Base-by-base conservation (phyloP, 2,888 invertebrate species). In the Hetaerina titia region DNA sequence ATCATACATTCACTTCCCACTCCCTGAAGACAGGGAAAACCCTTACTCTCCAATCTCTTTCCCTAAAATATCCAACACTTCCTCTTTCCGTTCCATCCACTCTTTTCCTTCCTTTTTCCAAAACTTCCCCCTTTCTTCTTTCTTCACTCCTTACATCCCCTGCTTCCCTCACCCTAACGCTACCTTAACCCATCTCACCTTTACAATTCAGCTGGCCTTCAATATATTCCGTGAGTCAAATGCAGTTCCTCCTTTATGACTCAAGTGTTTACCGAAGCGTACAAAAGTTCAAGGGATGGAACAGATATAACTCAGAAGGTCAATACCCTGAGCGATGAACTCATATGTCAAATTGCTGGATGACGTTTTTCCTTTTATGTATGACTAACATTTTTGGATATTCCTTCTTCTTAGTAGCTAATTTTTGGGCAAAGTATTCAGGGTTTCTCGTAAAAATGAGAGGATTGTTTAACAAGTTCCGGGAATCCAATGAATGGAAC, bases 141-240 rank as follows among this genome's bases (percentile, higher is more conserved):
- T n/a, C 7, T 22, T 4, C 69, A 8, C 69, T 69, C 7, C n/a
- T 9, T n/a, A 22, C 1, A 22, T n/a, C 69, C 22, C 19, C 22
- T 22, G 8, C 69, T 1, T 5, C 22, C 69, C 7, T 1, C 19
- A 60, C 17, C 60, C 60, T 60, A 60, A 60, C 60, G 13, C 2
- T 60, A 17, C 13, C 2, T 17, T 19, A 17, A 69, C 69, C 69
- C 5, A 4, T 69, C 69, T 22, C 6, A 22, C 22, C 69, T n/a
- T 69, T 69, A 69, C 7, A 22, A 69, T 69, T n/a, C 69, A 22
- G 19, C n/a, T 69, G 69, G 2, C 69, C 69, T 69, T 69, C 69
- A 69, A 69, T 69, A 69, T 69, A 69, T 69, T n/a, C 69, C 69
- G 69, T 69, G 69, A 69, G 69, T 69, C 69, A 69, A 19, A n/a